A percentile compares a stretch with the other conserved stretches of the same genome.
phyloP scores from a whole-genome alignment of 2,113 vertebrate genomes.

The Ophthalmolycus amberensis region DNA sequence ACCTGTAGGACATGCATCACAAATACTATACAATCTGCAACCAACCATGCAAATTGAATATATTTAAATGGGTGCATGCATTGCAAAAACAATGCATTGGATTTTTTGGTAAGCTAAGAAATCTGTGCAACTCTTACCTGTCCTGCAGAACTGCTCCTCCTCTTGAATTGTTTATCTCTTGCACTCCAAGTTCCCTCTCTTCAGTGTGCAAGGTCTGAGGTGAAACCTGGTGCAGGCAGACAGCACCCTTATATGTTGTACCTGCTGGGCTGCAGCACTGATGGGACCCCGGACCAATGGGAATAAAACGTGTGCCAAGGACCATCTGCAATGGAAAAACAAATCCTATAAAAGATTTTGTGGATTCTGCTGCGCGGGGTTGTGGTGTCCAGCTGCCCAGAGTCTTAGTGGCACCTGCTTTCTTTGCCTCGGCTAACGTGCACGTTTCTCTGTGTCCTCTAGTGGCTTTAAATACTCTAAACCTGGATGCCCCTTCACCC shows the following conservation, averaged over 20 bases:
- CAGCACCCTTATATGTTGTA: slow-evolving; percentile 72
- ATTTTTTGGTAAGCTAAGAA: not conserved
- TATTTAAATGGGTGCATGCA: not conserved
- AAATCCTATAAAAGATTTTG: slow-evolving; percentile 84
- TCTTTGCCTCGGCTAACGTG: slow-evolving; percentile 47
- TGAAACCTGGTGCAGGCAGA: slow-evolving; percentile 31
- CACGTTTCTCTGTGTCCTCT: slow-evolving; percentile 24
- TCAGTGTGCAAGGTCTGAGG: slow-evolving; percentile 32
- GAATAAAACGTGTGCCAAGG: slow-evolving; percentile 79
- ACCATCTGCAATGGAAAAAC: slow-evolving; percentile 86
- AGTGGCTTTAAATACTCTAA: slow-evolving; percentile 34
- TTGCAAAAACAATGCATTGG: not conserved
- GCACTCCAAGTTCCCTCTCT: slow-evolving; percentile 14
- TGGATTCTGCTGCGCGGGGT: slow-evolving; percentile 72
- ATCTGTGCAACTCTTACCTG: slow-evolving; percentile 46
- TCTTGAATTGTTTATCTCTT: not conserved
- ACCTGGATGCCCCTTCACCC: not conserved
- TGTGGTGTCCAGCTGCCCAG: slow-evolving; percentile 76
- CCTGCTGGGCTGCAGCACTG: slow-evolving; percentile 54
- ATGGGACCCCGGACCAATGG: slow-evolving; percentile 75
- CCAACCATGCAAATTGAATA: not conserved
- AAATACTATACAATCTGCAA: slow-evolving; percentile 10
- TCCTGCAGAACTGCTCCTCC: slow-evolving; percentile 15
- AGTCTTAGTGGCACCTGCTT: slow-evolving; percentile 78
- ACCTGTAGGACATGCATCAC: not conserved